phyloP scores from a whole-genome alignment of 2,888 invertebrate species.

The Platerodrilus igneus region DNA sequence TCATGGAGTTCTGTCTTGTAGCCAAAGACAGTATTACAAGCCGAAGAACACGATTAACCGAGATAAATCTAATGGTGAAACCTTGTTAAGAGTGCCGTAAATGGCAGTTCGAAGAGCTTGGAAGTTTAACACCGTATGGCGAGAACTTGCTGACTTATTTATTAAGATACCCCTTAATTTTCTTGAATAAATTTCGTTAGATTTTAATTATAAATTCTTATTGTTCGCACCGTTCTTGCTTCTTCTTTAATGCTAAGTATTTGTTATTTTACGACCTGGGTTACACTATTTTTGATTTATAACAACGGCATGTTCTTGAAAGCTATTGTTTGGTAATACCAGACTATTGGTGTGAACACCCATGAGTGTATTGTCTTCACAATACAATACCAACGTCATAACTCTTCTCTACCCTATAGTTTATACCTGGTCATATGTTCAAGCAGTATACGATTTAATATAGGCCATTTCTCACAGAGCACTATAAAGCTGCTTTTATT shows the following conservation, averaged over 20 bases:
- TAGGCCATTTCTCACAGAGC: conserved; percentile 34
- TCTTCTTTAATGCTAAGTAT: conserved; percentile 25
- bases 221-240: conserved; percentile 18
- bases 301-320: conserved; percentile 36
- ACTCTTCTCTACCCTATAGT: conserved; percentile 41
- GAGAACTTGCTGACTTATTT: conserved; percentile 21
- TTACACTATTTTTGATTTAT: conserved; percentile 39
- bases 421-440: conserved; percentile 39
- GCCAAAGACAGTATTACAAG: conserved; percentile 45
- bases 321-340: conserved; percentile 42
- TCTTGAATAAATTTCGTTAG: conserved; percentile 19
- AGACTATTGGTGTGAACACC: conserved; percentile 41
- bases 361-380: conserved; percentile 41
- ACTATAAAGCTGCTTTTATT: conserved; percentile 20
- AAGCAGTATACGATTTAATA: conserved; percentile 35
- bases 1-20: conserved; percentile 38
- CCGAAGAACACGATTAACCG: conserved; percentile 46
- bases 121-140: conserved; percentile 21
- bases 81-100: conserved; percentile 46
- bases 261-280: conserved; percentile 26
- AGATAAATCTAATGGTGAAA: conserved; percentile 51
- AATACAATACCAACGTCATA: conserved; percentile 42
- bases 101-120: conserved; percentile 39
- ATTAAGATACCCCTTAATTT: conserved; percentile 17
- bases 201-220: conserved; percentile 20